Evolutionary conservation across 2,113 vertebrate species (phyloP).

Genomic region (Austrofundulus limnaeus): DNA sequence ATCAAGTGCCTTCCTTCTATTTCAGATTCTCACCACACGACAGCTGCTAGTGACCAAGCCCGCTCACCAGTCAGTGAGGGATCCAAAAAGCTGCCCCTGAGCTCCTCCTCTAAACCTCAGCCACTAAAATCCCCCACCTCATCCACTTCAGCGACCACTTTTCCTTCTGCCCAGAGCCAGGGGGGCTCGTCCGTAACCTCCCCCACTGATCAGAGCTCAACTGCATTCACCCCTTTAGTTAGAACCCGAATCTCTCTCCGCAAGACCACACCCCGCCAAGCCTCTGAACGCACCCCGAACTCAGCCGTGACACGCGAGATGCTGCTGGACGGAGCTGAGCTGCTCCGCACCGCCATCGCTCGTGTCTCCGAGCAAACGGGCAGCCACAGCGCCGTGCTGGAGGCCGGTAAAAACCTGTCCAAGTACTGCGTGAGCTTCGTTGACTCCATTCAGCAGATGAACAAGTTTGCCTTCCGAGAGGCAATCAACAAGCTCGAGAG

Average conservation of each 20-base stretch:
- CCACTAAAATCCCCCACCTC: slow-evolving; percentile 75
- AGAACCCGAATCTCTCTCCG: slow-evolving; percentile 90
- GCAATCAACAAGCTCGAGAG: slow-evolving; percentile 98
- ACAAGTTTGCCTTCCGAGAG: slow-evolving; percentile 96
- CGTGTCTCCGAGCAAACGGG: slow-evolving; percentile 92
- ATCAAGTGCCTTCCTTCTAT: slow-evolving; percentile 71
- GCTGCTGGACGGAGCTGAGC: slow-evolving; percentile 88
- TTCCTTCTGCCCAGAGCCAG: slow-evolving; percentile 58
- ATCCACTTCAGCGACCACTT: slow-evolving; percentile 58
- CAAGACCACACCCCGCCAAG: slow-evolving; percentile 87
- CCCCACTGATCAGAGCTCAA: slow-evolving; percentile 73
- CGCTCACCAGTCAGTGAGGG: slow-evolving; percentile 61
- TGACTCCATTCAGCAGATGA: slow-evolving; percentile 99
- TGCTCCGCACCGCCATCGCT: slow-evolving; percentile 86
- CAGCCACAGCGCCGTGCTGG: slow-evolving; percentile 92
- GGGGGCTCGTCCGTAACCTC: slow-evolving; percentile 55
- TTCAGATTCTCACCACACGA: slow-evolving; percentile 71
- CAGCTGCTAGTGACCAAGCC: slow-evolving; percentile 72
- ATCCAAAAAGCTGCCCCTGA: slow-evolving; percentile 82
- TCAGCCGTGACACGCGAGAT: slow-evolving; percentile 89
- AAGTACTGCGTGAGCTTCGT: slow-evolving; percentile 94
- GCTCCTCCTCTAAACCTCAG: slow-evolving; percentile 83
- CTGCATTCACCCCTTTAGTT: slow-evolving; percentile 90
- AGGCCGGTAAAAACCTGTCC: slow-evolving; percentile 96
- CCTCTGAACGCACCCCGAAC: slow-evolving; percentile 85